A percentile compares a stretch with the other conserved stretches of the same genome.
Evolutionary conservation across 2,113 vertebrate genomes (phyloP).

Genomic region (Gnathonemus echidnorhynchus): DNA sequence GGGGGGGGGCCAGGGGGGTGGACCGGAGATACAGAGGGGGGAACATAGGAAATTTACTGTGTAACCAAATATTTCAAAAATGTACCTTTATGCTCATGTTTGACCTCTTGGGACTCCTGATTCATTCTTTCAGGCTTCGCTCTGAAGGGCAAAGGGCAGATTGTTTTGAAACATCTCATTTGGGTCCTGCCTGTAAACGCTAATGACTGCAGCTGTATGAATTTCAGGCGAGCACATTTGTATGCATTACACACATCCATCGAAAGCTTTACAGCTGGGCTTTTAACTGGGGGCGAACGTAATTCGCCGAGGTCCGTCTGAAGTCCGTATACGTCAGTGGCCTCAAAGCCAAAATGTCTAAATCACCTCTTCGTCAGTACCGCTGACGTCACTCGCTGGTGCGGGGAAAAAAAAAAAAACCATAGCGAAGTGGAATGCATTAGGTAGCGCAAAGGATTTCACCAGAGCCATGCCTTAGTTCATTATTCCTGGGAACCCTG

Average conservation of each 20-base stretch:
- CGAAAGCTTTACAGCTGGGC: background rate
- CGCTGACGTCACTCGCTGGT: background rate
- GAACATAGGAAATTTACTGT: background rate
- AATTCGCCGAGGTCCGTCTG: background rate
- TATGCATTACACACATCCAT: background rate
- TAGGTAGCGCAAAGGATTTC: background rate
- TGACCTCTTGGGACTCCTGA: background rate
- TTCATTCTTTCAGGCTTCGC: background rate
- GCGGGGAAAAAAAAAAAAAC: background rate
- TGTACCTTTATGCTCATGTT: background rate
- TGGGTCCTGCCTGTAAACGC: background rate
- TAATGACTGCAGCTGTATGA: background rate
- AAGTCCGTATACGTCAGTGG: background rate
- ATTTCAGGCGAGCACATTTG: background rate
- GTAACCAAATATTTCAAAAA: background rate
- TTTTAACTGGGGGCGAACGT: background rate
- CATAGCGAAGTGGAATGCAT: background rate
- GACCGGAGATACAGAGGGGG: background rate
- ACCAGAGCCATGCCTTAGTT: background rate
- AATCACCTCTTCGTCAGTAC: background rate
- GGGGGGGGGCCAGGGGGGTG: too few relatives aligned
- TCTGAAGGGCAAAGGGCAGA: background rate
- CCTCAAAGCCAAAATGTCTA: background rate
- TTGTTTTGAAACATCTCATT: background rate
- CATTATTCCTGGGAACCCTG: background rate